phyloP scores from a whole-genome alignment of 1,140 invertebrate species.

The Metaphire vulgaris region DNA sequence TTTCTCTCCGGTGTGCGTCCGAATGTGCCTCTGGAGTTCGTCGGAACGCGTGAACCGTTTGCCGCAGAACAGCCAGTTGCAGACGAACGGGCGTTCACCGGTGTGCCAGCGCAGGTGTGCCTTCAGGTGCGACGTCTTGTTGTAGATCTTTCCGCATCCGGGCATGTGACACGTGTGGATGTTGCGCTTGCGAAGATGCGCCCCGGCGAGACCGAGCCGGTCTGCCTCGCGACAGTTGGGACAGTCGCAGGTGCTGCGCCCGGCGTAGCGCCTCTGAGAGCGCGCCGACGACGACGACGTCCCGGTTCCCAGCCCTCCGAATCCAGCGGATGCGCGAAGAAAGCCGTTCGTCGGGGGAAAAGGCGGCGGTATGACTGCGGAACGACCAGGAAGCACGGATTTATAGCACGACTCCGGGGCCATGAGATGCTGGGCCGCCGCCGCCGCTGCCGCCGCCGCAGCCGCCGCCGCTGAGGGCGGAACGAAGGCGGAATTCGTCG shows the following conservation, averaged over 20 bases:
- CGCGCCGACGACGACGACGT: constrained; percentile 19
- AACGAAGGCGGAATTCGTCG: neutral
- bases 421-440: neutral
- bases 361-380: neutral
- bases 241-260: constrained; percentile 72
- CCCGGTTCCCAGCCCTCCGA: constrained; percentile 6
- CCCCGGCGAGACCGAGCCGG: constrained; percentile 21
- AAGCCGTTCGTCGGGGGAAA: neutral
- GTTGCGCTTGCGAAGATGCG: constrained; percentile 53
- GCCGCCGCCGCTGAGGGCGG: too few relatives aligned
- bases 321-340: neutral
- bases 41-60: constrained; percentile 86
- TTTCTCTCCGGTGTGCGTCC: constrained; percentile 91
- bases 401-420: neutral
- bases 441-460: too few relatives aligned
- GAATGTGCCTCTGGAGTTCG: constrained; percentile 79
- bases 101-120: constrained; percentile 60
- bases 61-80: constrained; percentile 81
- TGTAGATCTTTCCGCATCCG: constrained; percentile 90
- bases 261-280: constrained; percentile 28
- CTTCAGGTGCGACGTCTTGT: constrained; percentile 66
- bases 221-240: constrained; percentile 69
- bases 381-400: neutral
- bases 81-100: constrained; percentile 56
- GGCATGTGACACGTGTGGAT: constrained; percentile 96